A percentile compares a stretch with the other conserved stretches of the same genome.
These are phyloP conservation scores for Morone chrysops DNA, from an alignment of 2,113 vertebrate species.

Conservation along the genomic window DNA sequence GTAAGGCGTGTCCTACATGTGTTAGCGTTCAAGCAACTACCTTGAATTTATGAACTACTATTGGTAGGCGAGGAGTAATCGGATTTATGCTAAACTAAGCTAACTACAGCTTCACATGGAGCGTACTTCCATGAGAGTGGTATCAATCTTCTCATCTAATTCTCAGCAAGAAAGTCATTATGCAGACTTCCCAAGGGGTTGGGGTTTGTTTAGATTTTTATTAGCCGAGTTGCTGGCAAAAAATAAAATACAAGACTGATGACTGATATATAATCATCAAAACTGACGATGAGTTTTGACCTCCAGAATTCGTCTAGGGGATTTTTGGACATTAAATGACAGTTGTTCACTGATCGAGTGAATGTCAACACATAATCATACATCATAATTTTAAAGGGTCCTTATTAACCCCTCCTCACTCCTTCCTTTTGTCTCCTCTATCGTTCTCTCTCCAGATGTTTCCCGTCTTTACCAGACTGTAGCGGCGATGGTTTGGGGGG, in stretches of 20 bases:
- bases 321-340: no score
- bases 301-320: no score
- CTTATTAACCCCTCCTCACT: conserved; percentile 16
- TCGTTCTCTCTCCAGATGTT: conserved; percentile 80
- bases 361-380: not conserved
- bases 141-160: not conserved
- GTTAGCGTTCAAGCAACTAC: no score
- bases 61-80: no score
- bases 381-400: not conserved
- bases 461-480: conserved; percentile 69
- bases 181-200: not conserved
- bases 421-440: conserved; percentile 15
- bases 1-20: no score
- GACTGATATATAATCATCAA: not conserved
- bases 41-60: no score
- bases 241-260: no score
- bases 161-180: no score
- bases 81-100: not conserved
- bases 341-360: not conserved
- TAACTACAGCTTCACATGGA: not conserved
- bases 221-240: no score
- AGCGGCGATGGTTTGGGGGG: conserved; percentile 4
- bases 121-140: not conserved
- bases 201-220: not conserved
- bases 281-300: no score